phyloP scores from a whole-genome alignment of 2,113 vertebrate genomes.

The Otocyon megalotis region DNA sequence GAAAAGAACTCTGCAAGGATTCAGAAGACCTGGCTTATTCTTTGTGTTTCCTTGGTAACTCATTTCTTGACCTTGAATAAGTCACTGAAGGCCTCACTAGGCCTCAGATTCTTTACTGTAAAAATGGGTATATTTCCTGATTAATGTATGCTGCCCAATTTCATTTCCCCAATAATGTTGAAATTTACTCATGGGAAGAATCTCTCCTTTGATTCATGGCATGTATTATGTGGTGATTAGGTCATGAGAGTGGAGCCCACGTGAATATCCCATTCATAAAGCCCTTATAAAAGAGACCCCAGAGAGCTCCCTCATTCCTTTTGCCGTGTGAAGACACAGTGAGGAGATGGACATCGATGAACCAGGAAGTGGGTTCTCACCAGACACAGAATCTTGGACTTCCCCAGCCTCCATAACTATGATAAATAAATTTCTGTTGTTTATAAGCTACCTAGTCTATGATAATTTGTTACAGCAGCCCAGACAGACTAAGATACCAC shows the following conservation, averaged over 20 bases:
- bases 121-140: conserved; percentile 26
- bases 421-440: conserved; percentile 6
- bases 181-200: neutral
- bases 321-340: neutral
- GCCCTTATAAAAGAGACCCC: neutral
- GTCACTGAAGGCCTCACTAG: neutral
- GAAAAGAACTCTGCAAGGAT: conserved; percentile 38
- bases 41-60: conserved; percentile 50
- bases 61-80: conserved; percentile 48
- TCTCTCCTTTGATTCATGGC: neutral
- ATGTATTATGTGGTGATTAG: neutral
- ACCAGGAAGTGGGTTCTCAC: neutral
- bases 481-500: neutral
- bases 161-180: neutral
- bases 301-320: neutral
- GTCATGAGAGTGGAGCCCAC: neutral
- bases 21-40: conserved; percentile 3
- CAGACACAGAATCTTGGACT: neutral
- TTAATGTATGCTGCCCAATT: neutral
- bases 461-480: neutral
- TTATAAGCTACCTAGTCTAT: neutral
- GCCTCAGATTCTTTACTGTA: neutral
- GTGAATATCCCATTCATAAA: neutral
- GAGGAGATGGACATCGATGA: neutral
- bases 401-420: neutral